Conservation (phyloP, 2,797 vertebrate genomes). For the Xiphophorus birchmanni region DNA sequence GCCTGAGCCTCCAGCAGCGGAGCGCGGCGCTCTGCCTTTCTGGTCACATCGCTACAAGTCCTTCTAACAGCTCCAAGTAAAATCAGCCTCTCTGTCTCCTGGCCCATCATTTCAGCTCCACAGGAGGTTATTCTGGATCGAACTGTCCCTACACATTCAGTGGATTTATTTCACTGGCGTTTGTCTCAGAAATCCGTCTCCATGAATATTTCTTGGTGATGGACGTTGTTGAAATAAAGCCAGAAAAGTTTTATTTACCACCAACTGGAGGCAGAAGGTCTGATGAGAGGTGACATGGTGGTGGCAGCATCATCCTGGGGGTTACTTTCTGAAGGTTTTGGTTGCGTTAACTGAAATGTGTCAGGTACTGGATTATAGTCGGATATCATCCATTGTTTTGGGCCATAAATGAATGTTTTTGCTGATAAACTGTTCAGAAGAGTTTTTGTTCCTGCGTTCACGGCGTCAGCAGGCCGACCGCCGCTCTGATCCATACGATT, state of each 20-base stretch:
- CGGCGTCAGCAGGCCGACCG: too few relatives aligned
- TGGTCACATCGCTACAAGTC: constrained; percentile 1
- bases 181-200: background rate
- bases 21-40: constrained; percentile 9
- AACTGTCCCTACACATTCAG: background rate
- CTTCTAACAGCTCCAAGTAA: background rate
- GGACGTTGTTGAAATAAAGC: background rate
- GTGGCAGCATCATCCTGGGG: background rate
- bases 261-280: background rate
- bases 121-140: too few relatives aligned
- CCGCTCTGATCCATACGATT: too few relatives aligned
- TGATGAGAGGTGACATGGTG: background rate
- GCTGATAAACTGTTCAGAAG: too few relatives aligned
- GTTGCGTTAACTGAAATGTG: background rate
- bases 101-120: background rate
- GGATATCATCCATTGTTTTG: background rate
- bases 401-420: too few relatives aligned
- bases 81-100: background rate
- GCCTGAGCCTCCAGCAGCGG: constrained; percentile 18
- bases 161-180: background rate
- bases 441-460: too few relatives aligned
- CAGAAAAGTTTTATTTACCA: background rate
- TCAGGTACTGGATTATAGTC: background rate
- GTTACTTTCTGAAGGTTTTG: background rate
- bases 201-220: background rate